A percentile compares a stretch with the other conserved stretches of the same genome.
phyloP scores from a whole-genome alignment of 2,888 invertebrate genomes.

The Pedicia rivosa region DNA sequence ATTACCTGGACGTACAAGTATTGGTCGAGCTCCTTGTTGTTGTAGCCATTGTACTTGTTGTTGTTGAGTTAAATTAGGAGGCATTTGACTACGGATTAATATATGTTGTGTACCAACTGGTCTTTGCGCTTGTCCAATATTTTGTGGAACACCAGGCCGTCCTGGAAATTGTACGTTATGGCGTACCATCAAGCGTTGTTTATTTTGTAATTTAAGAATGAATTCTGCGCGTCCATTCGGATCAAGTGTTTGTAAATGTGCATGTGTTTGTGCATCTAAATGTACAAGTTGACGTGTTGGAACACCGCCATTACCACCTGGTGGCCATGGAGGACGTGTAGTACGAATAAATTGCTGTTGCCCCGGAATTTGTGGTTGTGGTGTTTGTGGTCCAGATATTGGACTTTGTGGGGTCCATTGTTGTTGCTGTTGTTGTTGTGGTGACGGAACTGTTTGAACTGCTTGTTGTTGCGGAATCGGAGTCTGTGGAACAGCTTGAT shows the following conservation, averaged over 20 bases:
- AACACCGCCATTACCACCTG: constrained; percentile 15
- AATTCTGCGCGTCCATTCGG: constrained; percentile 66
- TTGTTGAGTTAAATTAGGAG: constrained; percentile 44
- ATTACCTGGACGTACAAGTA: constrained; percentile 33
- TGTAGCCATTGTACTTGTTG: constrained; percentile 55
- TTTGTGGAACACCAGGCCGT: constrained; percentile 26
- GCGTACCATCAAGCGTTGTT: constrained; percentile 38
- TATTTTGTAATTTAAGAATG: constrained; percentile 57
- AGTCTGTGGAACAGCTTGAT: constrained; percentile 11
- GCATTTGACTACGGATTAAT: constrained; percentile 50
- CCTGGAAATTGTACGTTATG: constrained; percentile 33
- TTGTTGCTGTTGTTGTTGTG: constrained; percentile 35
- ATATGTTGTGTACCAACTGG: constrained; percentile 40
- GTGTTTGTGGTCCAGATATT: constrained; percentile 25
- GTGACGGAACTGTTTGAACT: too few species aligned
- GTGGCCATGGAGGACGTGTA: constrained; percentile 19
- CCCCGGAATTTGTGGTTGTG: constrained; percentile 19
- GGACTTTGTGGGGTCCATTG: constrained; percentile 41
- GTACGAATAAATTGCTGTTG: constrained; percentile 17
- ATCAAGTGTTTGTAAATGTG: constrained; percentile 66
- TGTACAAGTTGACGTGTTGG: constrained; percentile 57
- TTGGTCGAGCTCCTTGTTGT: constrained; percentile 43
- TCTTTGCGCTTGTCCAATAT: constrained; percentile 31
- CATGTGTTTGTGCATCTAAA: constrained; percentile 67
- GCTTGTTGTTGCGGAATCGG: constrained; percentile 1